Evolutionary conservation across 2,888 invertebrate genomes (phyloP), one percentile per base, ranked within the genome.

Genomic region (Acanthosoma haemorrhoidale): DNA sequence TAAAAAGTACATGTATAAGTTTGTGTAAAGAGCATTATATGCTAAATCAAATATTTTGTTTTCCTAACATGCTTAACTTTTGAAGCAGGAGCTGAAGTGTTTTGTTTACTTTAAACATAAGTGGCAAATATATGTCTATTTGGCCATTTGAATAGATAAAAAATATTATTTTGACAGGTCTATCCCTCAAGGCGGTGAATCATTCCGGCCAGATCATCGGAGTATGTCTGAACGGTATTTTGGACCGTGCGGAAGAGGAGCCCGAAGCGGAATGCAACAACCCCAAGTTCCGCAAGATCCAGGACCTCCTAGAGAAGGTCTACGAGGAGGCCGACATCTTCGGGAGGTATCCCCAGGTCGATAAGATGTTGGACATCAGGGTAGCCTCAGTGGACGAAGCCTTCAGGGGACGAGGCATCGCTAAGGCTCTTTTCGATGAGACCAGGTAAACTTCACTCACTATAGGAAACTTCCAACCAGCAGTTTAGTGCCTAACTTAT

Each of bases 331-430:
- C 85, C 0, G 83, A 83, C 68, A 79, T 87, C 0, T 84, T 85
- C 79, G 81, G 82, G 72, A 83, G 81, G 75, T 88, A 82, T 75
- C 86, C 86, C 0, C 81, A 82, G 3, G 81, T 84, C 1, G 77
- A 84, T 31, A 82, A 81, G 36, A 77, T 85, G 41, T 80, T 88
- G 63, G 87, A 87, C 64, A 81, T 89, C 13, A 86, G 86, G 76
- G 85, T 89, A 36, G 80, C 88, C 0, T 87, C 88, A 0, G 89
- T 89, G 1, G 87, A 89, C 75, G 82, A 82, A 0, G 80, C 80
- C 13, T 88, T 86, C 84, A 81, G 89, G 73, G 86, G 86, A 60
- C 82, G 83, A 73, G 89, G 90, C 2, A 84, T 90, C 71, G 88
- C 86, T 75, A 87, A 85, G 73, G 81, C 82, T 18, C 80, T 90